Conservation (phyloP, 2,888 invertebrate species). For the Cybosia mesomella region DNA sequence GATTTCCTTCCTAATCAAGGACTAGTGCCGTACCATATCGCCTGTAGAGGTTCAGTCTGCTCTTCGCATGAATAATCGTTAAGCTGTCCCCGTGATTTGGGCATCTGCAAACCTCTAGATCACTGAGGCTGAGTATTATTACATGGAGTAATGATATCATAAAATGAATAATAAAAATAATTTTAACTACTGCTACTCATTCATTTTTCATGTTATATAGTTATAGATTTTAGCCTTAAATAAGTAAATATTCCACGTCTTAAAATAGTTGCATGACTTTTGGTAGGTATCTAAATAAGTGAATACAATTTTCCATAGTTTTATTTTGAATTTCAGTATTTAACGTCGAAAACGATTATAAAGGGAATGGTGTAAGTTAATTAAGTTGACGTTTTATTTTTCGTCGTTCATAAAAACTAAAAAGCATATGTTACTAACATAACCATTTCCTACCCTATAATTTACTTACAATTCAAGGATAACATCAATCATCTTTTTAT, state of each 20-base stretch:
- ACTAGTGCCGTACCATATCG: too few species aligned
- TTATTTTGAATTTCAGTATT: too few species aligned
- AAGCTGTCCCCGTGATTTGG: too few species aligned
- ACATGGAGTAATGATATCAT: too few species aligned
- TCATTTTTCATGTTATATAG: too few species aligned
- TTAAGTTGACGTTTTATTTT: not conserved
- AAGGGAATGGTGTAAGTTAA: not conserved
- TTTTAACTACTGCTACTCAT: not conserved
- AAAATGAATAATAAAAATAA: not conserved
- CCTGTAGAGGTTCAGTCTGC: too few species aligned
- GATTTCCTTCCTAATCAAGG: too few species aligned
- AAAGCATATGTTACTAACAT: slow-evolving; percentile 8
- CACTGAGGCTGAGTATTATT: too few species aligned
- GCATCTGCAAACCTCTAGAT: too few species aligned
- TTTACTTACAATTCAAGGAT: slow-evolving; percentile 23
- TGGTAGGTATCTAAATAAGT: not conserved
- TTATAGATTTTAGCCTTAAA: not conserved
- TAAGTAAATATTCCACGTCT: not conserved
- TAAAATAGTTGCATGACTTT: too few species aligned
- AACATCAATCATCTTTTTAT: slow-evolving; percentile 43
- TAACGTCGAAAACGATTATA: not conserved
- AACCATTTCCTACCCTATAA: slow-evolving; percentile 23
- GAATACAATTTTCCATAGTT: not conserved
- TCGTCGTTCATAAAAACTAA: not conserved
- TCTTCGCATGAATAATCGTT: too few species aligned